Percentiles rank a stretch among this genome's conserved stretches.
phyloP scores from a whole-genome alignment of 1,140 invertebrate species.

The Vollenhovia emeryi region DNA sequence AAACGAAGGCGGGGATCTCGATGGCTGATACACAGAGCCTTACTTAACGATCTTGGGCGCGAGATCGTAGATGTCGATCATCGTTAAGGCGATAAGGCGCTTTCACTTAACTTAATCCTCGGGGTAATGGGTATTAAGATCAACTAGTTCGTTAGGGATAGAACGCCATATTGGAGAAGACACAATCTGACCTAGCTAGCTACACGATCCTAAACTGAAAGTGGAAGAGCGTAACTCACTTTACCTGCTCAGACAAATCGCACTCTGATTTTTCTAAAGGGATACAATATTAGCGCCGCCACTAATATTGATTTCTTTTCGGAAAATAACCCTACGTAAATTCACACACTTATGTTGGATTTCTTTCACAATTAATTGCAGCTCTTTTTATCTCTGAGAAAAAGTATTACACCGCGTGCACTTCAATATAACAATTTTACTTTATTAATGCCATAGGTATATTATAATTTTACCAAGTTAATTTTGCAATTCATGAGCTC shows the following conservation, averaged over 20 bases:
- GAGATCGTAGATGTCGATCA: slow-evolving; percentile 68
- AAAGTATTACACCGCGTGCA: neutral
- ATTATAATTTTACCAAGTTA: neutral
- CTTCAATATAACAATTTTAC: neutral
- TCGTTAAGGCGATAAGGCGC: slow-evolving; percentile 72
- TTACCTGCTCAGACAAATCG: neutral
- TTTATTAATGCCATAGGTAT: neutral
- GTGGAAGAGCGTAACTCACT: neutral
- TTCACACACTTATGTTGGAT: neutral
- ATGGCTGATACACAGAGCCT: slow-evolving; percentile 34
- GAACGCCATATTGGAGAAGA: slow-evolving; percentile 44
- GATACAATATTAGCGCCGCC: neutral
- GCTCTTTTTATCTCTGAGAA: neutral
- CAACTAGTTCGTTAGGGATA: slow-evolving; percentile 64
- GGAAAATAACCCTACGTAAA: neutral
- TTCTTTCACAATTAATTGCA: neutral
- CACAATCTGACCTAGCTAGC: slow-evolving; percentile 14
- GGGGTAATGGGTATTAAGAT: slow-evolving; percentile 57
- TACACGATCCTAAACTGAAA: slow-evolving; percentile 14
- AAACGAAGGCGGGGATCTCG: slow-evolving; percentile 4
- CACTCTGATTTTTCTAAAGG: neutral
- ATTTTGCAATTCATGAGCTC: neutral
- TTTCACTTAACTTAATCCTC: slow-evolving; percentile 73
- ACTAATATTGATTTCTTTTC: neutral
- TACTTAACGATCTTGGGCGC: slow-evolving; percentile 50